Evolutionary conservation across 2,797 vertebrate genomes (phyloP).

Genomic region (Phalloptychus januarius): DNA sequence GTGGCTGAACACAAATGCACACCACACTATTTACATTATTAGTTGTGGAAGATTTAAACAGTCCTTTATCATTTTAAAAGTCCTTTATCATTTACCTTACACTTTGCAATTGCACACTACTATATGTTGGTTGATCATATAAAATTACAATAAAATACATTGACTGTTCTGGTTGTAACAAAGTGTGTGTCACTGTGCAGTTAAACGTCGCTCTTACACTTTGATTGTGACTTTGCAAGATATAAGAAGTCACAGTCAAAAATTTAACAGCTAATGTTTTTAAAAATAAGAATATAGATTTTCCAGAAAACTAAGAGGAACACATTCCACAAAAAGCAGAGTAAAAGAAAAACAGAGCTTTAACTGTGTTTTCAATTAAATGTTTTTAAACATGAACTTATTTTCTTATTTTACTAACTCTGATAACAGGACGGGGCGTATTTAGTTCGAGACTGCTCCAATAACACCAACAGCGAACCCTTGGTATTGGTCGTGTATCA

Average conservation of each 20-base stretch:
- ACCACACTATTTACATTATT: not conserved
- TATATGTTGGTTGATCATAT: not conserved
- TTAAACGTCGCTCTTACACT: not conserved
- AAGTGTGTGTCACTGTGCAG: too few relatives aligned
- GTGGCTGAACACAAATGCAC: not conserved
- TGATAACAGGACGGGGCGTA: conserved; percentile 87
- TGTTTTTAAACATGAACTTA: not conserved
- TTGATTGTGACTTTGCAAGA: not conserved
- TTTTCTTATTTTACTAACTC: not conserved
- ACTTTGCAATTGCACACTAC: not conserved
- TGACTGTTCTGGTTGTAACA: not conserved
- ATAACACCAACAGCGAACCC: conserved; percentile 81
- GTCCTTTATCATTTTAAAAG: too few relatives aligned
- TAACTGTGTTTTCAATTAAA: not conserved
- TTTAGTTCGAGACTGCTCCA: conserved; percentile 88
- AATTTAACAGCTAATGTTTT: not conserved
- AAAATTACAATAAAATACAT: not conserved
- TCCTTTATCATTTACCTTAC: not conserved
- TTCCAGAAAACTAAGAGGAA: not conserved
- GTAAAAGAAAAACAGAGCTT: not conserved
- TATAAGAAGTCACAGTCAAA: not conserved
- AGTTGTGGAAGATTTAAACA: not conserved
- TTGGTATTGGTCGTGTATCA: conserved; percentile 88
- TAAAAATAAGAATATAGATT: not conserved
- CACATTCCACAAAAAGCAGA: not conserved